Base-by-base conservation (phyloP, 2,888 invertebrate species). In the Parthenolecanium corni region DNA sequence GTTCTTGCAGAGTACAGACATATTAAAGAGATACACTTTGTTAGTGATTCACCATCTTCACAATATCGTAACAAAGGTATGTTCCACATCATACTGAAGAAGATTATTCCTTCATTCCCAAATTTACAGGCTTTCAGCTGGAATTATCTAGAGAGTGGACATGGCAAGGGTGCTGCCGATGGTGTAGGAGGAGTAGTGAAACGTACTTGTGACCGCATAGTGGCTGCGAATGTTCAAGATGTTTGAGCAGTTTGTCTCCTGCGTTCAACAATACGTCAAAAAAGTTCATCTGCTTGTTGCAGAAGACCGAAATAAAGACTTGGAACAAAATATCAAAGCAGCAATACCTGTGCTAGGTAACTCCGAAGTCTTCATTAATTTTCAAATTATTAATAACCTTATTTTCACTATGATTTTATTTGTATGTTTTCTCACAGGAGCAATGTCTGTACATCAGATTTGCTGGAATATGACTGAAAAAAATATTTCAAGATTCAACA, bases 51-150 rank as follows among this genome's bases (percentile, higher is more conserved):
- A 4, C 73, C 74, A 4, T 68, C 69, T 0, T 71, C 70, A 4
- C 72, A 73, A 63, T 72, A 73, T 61, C 62, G 71, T 24, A 71
- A 74, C 64, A 72, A 73, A 68, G 67, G 66, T 0, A 73, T 73
- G 69, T 73, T 74, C 68, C 70, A 67, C 67, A 67, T 70, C 51
- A 54, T 72, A 56, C 12, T 38, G 11, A 12, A 38, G 38, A 38
- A 38, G 12, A 38, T 38, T 38, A 38, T 38, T 11, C 38, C 38
- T 12, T 9, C 12, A 12, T 38, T 38, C 12, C 66, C 64, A 20
- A 64, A 52, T 46, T n/a, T 68, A 6, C 42, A 53, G 23, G 65
- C 56, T 21, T 65, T 67, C 16, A 38, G 11, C 38, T 72, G 70
- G 72, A 70, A 70, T 58, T 71, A 69, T 64, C 53, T 51, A 21